Evolutionary conservation across 2,888 invertebrate genomes (phyloP).

Genomic region (Corbicula japonica): DNA sequence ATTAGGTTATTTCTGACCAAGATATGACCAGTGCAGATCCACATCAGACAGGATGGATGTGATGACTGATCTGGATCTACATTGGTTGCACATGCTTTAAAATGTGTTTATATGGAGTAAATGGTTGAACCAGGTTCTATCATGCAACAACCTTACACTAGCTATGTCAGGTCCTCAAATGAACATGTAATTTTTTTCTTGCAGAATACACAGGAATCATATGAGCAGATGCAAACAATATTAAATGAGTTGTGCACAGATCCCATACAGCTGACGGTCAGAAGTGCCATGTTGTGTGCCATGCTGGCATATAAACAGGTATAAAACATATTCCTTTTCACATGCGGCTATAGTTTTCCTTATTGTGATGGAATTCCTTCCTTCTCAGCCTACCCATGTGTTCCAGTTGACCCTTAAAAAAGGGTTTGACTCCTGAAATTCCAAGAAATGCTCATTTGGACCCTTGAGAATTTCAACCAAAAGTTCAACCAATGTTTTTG

Average conservation of each 20-base stretch:
- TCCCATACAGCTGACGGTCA: slow-evolving; percentile 21
- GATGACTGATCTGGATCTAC: too few species aligned
- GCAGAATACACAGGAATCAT: slow-evolving; percentile 20
- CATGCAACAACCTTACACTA: too few species aligned
- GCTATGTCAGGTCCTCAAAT: too few species aligned
- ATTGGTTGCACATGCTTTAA: too few species aligned
- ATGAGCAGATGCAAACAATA: slow-evolving; percentile 14
- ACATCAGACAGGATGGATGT: too few species aligned
- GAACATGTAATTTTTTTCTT: background rate
- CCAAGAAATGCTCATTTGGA: background rate
- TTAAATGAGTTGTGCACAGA: slow-evolving; percentile 16
- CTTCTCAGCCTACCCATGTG: background rate
- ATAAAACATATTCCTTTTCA: background rate
- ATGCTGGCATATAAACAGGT: slow-evolving; percentile 49
- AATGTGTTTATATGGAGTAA: too few species aligned
- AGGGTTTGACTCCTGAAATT: background rate
- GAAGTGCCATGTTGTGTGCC: slow-evolving; percentile 30
- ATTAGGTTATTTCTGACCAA: too few species aligned
- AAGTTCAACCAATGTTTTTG: background rate
- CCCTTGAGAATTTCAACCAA: background rate
- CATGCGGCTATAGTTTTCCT: background rate
- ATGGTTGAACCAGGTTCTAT: too few species aligned
- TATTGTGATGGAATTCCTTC: background rate
- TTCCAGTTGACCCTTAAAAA: background rate
- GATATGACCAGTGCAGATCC: too few species aligned